These are phyloP conservation scores for Brachyistius frenatus DNA, from an alignment of 2,113 vertebrate species.

Conservation along the genomic window DNA sequence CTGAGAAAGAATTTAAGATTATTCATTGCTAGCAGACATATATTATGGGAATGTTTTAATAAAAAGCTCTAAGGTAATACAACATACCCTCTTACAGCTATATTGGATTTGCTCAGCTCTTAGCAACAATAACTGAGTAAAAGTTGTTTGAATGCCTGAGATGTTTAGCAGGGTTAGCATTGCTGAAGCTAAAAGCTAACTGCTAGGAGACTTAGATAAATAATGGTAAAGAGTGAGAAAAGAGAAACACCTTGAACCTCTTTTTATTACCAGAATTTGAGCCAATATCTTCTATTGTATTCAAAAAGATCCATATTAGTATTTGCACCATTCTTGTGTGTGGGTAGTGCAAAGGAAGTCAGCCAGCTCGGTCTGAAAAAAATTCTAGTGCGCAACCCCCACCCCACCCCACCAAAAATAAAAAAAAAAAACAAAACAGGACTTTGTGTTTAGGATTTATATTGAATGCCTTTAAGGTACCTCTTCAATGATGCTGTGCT, in stretches of 20 bases:
- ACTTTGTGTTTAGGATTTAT: neutral
- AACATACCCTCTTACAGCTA: conserved; percentile 21
- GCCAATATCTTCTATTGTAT: neutral
- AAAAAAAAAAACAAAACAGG: neutral
- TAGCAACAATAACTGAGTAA: neutral
- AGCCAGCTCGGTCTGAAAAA: neutral
- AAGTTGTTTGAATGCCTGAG: neutral
- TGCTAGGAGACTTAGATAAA: too few relatives aligned
- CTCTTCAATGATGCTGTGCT: neutral
- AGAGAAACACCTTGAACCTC: too few relatives aligned
- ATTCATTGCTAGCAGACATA: conserved; percentile 22
- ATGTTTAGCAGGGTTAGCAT: neutral
- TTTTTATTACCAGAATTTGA: too few relatives aligned
- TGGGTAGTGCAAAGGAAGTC: neutral
- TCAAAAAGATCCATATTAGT: neutral
- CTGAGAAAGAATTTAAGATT: conserved; percentile 1
- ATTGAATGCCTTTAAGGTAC: conserved; percentile 2
- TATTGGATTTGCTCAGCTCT: conserved; percentile 23
- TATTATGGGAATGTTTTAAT: conserved; percentile 31
- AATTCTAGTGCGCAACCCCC: neutral
- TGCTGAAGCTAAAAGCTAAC: neutral
- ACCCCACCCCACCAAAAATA: too few relatives aligned
- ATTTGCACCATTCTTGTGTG: neutral
- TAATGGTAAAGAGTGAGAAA: too few relatives aligned
- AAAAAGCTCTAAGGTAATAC: conserved; percentile 16